phyloP scores from a whole-genome alignment of 2,797 vertebrate genomes.

The Oreortyx pictus region DNA sequence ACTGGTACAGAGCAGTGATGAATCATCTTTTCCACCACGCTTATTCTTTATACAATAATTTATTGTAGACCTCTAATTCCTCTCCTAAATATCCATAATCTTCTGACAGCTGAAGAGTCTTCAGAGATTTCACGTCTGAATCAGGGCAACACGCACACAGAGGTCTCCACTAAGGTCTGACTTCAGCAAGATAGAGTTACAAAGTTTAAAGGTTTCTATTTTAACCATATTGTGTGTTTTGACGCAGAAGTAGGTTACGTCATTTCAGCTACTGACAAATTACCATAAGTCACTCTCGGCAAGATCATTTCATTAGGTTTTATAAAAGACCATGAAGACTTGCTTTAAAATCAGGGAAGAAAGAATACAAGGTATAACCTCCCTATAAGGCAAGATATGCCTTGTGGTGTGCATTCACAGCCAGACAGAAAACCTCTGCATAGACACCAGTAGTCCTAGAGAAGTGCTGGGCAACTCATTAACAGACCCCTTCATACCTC shows the following conservation, averaged over 20 bases:
- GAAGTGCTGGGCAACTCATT: neutral
- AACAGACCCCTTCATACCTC: neutral
- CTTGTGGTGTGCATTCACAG: neutral
- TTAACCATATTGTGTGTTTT: neutral
- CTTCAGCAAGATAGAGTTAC: neutral
- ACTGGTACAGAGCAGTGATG: neutral
- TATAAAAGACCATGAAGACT: neutral
- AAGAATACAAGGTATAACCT: neutral
- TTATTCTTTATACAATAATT: neutral
- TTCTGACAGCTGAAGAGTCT: neutral
- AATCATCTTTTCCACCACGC: neutral
- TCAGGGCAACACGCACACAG: neutral
- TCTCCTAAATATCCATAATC: neutral
- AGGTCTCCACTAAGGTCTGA: neutral
- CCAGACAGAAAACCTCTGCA: neutral
- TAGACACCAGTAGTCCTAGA: rapidly evolving
- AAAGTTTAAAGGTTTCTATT: neutral
- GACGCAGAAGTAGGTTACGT: neutral
- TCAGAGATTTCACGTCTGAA: neutral
- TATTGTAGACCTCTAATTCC: neutral
- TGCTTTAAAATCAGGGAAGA: neutral
- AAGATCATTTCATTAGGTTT: neutral
- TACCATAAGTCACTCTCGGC: neutral
- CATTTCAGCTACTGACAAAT: neutral
- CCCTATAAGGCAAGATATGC: rapidly evolving